Evolutionary conservation across 2,888 invertebrate genomes (phyloP).

Genomic region (Calameuta idolon): DNA sequence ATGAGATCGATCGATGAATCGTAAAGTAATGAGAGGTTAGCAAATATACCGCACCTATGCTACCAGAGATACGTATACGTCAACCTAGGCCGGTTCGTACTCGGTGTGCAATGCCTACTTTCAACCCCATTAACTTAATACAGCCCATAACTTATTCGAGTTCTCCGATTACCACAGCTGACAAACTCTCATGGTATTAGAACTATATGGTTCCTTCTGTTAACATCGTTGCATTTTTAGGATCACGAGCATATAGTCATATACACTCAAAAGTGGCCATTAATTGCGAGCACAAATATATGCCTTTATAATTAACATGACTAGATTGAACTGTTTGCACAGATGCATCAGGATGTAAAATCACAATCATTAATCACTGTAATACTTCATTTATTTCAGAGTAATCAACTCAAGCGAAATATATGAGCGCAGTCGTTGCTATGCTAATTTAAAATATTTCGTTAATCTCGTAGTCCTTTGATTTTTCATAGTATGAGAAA

Average conservation of each 20-base stretch:
- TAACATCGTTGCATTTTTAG: not conserved
- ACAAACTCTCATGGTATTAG: not conserved
- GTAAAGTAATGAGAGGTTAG: slow-evolving; percentile 41
- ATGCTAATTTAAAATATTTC: not conserved
- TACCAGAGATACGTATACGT: not conserved
- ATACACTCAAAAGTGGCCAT: not conserved
- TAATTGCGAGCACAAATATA: not conserved
- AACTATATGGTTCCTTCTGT: not conserved
- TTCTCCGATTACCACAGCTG: not conserved
- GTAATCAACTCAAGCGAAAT: not conserved
- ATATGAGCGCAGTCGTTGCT: not conserved
- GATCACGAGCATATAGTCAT: too few relatives aligned
- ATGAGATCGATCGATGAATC: slow-evolving; percentile 35
- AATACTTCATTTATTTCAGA: not conserved
- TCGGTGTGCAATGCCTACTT: not conserved
- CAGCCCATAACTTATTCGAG: not conserved
- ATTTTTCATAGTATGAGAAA: not conserved
- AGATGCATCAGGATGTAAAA: not conserved
- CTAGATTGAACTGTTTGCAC: too few relatives aligned
- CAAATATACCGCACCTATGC: slow-evolving; percentile 44
- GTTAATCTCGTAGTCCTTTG: not conserved
- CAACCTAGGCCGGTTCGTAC: not conserved
- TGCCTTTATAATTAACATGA: too few relatives aligned
- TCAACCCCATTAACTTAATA: not conserved
- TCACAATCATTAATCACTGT: not conserved